Evolutionary conservation across 2,888 invertebrate species (phyloP), one percentile per base, ranked within the genome.

Genomic region (Lepidonotus clava): DNA sequence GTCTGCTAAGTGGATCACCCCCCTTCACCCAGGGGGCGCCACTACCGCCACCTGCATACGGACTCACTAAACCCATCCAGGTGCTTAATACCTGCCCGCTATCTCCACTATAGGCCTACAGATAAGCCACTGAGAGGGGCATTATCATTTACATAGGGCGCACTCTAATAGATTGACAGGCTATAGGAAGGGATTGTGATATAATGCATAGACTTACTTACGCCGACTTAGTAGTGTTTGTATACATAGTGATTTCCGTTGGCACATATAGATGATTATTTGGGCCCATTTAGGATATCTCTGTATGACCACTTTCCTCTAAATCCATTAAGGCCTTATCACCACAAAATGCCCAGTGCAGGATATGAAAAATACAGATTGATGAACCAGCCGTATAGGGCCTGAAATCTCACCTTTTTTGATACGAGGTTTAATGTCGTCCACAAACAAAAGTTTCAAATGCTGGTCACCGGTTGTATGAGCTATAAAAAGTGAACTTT

Each of bases 1-100:
- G 71, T 71, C 38, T 11, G 71, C 71, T 71, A 71, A 71, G 71
- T 71, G 71, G 71, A 36, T 71, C 71, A 24, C 61, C 5, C 1
- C 61, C 61, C 61, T 61, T 28, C 61, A 61, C 28, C 28, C 28
- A 32, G 24, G 61, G 28, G 28, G 8, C 28, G 61, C 61, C 61
- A 28, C 21, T 24, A 24, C 61, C 61, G 28, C 28, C 61, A 61
- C 61, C 61, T 61, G 28, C 28, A 61, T 61, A 61, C 4, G 61
- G n/a, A 11, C 24, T 32, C 24, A 32, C 24, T 61, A 32, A 61
- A 28, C 61, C 61, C 61, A 61, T 24, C 61, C 61, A 61, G 61
- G 61, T 61, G 61, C 11, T 61, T 61, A 61, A 61, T 61, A 61
- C 61, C 61, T 28, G 24, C 5, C 2, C 2, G 28, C 28, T 61